Percentiles rank a stretch among this genome's conserved stretches.
These are phyloP conservation scores for Menidia beryllina DNA, from an alignment of 2,113 vertebrate species.

Conservation along the genomic window DNA sequence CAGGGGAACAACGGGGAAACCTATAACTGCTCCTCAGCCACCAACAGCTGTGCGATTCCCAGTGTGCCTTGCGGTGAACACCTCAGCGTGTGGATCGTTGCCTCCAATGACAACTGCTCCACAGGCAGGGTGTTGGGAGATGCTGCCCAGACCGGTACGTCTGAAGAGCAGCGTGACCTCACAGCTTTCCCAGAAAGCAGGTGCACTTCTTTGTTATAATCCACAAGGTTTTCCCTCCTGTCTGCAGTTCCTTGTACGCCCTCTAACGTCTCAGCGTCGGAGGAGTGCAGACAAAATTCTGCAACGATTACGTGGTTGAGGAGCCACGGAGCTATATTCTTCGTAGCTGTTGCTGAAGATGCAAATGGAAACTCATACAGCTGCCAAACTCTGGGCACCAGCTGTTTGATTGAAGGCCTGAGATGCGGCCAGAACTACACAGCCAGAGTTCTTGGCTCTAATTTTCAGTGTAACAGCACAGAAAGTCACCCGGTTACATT, in stretches of 20 bases:
- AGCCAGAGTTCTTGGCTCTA: constrained; percentile 64
- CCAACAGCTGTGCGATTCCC: constrained; percentile 69
- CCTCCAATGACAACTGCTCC: constrained; percentile 74
- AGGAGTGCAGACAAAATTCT: constrained; percentile 68
- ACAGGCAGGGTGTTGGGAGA: constrained; percentile 66
- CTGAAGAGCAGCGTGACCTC: neutral
- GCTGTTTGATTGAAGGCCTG: constrained; percentile 71
- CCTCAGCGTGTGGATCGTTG: constrained; percentile 76
- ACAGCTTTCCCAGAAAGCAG: neutral
- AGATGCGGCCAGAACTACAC: constrained; percentile 78
- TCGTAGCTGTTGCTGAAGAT: constrained; percentile 57
- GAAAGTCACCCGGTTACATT: constrained; percentile 53
- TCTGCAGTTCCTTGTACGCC: constrained; percentile 81
- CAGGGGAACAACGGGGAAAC: constrained; percentile 69
- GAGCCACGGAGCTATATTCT: constrained; percentile 66
- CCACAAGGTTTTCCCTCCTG: neutral
- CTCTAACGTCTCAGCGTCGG: constrained; percentile 37
- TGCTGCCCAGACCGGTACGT: constrained; percentile 75
- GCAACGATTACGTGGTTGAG: constrained; percentile 69
- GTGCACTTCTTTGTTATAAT: neutral
- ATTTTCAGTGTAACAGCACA: constrained; percentile 78
- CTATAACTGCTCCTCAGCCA: constrained; percentile 78
- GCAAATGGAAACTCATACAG: constrained; percentile 45
- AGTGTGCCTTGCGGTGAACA: constrained; percentile 78
- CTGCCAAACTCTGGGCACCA: constrained; percentile 55